A percentile compares a stretch with the other conserved stretches of the same genome.
Conservation (phyloP, 2,888 invertebrate species). For the Spodoptera littoralis region DNA sequence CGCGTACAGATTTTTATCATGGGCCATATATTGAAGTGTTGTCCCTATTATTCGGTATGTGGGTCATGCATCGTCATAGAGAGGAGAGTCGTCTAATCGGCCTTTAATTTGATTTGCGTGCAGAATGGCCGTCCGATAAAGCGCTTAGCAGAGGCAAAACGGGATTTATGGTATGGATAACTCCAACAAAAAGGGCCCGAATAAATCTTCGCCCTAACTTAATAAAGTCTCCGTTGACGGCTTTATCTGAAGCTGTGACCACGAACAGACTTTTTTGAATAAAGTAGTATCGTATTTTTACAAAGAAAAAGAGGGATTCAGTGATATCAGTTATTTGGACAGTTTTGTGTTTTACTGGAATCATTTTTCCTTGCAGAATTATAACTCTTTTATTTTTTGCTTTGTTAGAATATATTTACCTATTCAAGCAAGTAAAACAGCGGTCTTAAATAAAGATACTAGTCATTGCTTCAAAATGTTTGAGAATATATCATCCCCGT, state of each 20-base stretch:
- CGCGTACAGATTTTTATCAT: conserved; percentile 51
- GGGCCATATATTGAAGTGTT: conserved; percentile 48
- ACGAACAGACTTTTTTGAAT: conserved; percentile 72
- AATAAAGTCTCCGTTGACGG: conserved; percentile 83
- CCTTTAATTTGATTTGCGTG: conserved; percentile 85
- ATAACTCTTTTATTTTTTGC: conserved; percentile 2
- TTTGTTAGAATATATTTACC: not conserved
- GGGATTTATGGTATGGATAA: conserved; percentile 84
- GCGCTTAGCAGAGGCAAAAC: conserved; percentile 79
- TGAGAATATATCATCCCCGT: no score
- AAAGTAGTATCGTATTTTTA: conserved; percentile 66
- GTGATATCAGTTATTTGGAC: conserved; percentile 41
- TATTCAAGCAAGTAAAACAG: not conserved
- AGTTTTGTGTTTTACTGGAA: conserved; percentile 20
- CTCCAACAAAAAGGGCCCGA: conserved; percentile 79
- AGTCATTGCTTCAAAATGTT: no score
- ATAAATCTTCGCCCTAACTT: conserved; percentile 83
- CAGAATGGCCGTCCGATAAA: conserved; percentile 79
- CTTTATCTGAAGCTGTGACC: conserved; percentile 78
- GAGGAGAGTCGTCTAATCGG: conserved; percentile 71
- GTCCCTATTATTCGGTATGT: conserved; percentile 61
- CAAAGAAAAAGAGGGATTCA: conserved; percentile 24
- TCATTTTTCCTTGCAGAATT: conserved; percentile 18
- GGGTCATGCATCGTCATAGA: conserved; percentile 66
- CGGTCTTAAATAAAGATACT: no score